Base-by-base conservation (phyloP, 2,888 invertebrate species). In the Exocentrus adspersus region DNA sequence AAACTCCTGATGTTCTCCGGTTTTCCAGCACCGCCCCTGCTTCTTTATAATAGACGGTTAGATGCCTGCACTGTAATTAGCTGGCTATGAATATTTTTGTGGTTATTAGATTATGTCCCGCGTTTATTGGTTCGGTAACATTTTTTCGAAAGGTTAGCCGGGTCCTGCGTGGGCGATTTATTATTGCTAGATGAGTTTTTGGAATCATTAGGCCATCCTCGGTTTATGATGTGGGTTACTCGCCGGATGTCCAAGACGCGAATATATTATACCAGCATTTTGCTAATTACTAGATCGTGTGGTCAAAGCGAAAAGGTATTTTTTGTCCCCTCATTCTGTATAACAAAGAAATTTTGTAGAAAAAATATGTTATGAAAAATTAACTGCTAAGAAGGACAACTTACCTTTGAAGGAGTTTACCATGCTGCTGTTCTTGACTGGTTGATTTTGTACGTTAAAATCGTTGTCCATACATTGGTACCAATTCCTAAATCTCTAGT, bases 21-120 rank as follows among this genome's bases (percentile, higher is more conserved):
- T 67, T 68, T 66, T 62, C 66, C 65, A 57, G 73, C 66, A 75
- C 78, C 79, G 80, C 79, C 79, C 76, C 78, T 79, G 80, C 80
- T 80, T 79, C 80, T 80, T 79, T 78, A 80, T 80, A 80, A 80
- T 80, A 78, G 77, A 78, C 77, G 80, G 79, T 80, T 80, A 76
- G 75, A 75, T 77, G 77, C 72, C 76, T 75, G 72, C 71, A 74
- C 77, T 77, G 74, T 80, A 80, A 80, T 80, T 80, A 80, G 74
- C 74, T 69, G 72, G 72, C 77, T 76, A 79, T 79, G 78, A 79
- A 79, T 79, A 79, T 79, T 79, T 78, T 77, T 70, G 71, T 75
- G 69, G 75, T 77, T 77, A 77, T 77, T 78, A 76, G 77, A 77
- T 77, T 78, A 77, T 30, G 50, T 46, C 45, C 50, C 41, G 48